A percentile compares a stretch with the other conserved stretches of the same genome.
Evolutionary conservation across 2,888 invertebrate species (phyloP).

Genomic region (Podotricha telesiphe): DNA sequence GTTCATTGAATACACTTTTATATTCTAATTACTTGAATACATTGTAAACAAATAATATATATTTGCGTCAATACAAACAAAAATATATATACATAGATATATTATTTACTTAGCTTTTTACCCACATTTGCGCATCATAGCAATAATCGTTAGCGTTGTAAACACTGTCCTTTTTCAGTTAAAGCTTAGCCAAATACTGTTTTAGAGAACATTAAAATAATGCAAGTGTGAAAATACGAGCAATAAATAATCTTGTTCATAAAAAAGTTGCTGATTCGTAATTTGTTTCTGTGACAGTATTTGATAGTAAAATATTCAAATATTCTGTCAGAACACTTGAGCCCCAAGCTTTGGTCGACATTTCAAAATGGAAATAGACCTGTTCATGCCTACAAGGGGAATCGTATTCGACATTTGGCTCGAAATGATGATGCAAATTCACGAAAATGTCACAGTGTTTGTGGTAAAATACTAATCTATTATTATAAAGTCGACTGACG

Average conservation of each 20-base stretch:
- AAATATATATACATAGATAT: no score
- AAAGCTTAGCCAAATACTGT: no score
- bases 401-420: constrained; percentile 73
- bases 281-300: constrained; percentile 63
- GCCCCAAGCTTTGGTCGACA: constrained; percentile 69
- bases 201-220: not conserved
- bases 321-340: constrained; percentile 76
- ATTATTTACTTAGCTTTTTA: no score
- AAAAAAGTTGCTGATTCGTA: constrained; percentile 61
- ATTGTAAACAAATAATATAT: no score
- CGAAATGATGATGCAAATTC: constrained; percentile 70
- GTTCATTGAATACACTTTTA: no score
- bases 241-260: constrained; percentile 19
- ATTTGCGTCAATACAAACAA: no score
- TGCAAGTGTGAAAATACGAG: not conserved
- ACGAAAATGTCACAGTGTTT: constrained; percentile 64
- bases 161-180: no score
- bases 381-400: constrained; percentile 70
- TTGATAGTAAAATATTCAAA: constrained; percentile 76
- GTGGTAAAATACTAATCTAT: constrained; percentile 64
- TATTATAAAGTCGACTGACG: constrained; percentile 5
- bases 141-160: no score
- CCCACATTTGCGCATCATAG: no score
- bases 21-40: no score
- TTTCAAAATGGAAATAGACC: constrained; percentile 77